A percentile compares a stretch with the other conserved stretches of the same genome.
phyloP scores from a whole-genome alignment of 2,888 invertebrate species.

The Brenthis daphne region DNA sequence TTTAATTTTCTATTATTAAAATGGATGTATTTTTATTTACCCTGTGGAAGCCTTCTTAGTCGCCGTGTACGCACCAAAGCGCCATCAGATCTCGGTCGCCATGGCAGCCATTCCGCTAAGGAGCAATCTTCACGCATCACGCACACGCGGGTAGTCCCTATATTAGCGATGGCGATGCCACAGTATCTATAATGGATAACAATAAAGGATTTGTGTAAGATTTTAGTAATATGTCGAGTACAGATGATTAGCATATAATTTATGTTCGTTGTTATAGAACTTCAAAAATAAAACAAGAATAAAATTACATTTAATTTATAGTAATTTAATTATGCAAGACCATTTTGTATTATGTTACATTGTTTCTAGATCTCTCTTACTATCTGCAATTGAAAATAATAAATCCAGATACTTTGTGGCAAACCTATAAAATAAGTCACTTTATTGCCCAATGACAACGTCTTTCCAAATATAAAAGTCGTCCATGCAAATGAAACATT shows the following conservation, averaged over 20 bases:
- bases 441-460: conserved; percentile 4
- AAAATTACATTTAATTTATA: no score
- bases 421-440: conserved; percentile 7
- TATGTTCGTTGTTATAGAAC: no score
- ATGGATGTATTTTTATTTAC: conserved; percentile 45
- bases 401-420: not conserved
- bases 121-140: conserved; percentile 80
- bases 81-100: conserved; percentile 80
- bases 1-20: no score
- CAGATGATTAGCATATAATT: not conserved
- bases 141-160: conserved; percentile 74
- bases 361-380: not conserved
- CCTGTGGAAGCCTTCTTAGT: conserved; percentile 69
- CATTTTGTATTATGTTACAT: no score
- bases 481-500: conserved; percentile 23
- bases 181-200: conserved; percentile 56
- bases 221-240: not conserved
- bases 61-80: conserved; percentile 72
- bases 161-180: conserved; percentile 53
- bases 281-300: no score
- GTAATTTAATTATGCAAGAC: no score
- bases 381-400: not conserved
- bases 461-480: conserved; percentile 5
- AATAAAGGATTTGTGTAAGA: not conserved
- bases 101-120: conserved; percentile 82